These are phyloP conservation scores for Pteruthius melanotis DNA, from an alignment of 2,113 vertebrate genomes.

Conservation along the genomic window DNA sequence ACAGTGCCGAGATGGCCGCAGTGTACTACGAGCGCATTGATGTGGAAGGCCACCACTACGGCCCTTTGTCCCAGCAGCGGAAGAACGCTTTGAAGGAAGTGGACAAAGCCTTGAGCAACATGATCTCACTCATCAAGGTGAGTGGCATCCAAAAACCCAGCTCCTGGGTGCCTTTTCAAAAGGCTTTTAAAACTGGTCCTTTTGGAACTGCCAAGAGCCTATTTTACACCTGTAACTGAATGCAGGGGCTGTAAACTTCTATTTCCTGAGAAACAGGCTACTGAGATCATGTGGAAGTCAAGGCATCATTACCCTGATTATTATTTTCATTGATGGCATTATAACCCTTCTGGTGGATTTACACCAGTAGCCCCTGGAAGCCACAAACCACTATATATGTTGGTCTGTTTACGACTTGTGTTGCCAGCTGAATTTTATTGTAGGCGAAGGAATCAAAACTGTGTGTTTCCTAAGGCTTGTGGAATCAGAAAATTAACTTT, in stretches of 20 bases:
- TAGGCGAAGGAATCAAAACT: accelerated
- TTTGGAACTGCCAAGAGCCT: neutral
- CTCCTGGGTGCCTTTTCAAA: neutral
- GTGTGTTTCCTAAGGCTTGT: neutral
- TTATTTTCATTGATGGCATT: neutral
- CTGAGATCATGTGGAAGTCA: neutral
- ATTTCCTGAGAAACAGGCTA: neutral
- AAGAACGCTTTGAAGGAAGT: conserved; percentile 75
- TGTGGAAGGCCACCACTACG: conserved; percentile 89
- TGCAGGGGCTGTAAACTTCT: neutral
- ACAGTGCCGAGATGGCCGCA: conserved; percentile 80
- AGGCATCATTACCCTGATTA: neutral
- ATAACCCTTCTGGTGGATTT: neutral
- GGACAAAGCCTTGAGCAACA: conserved; percentile 79
- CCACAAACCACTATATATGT: neutral
- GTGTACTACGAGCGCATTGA: conserved; percentile 93
- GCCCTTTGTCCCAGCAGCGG: conserved; percentile 82
- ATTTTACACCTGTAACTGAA: neutral
- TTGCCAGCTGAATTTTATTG: neutral
- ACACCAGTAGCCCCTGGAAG: neutral
- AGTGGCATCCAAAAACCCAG: neutral
- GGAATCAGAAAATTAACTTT: neutral
- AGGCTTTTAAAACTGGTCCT: neutral
- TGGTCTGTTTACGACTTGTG: neutral
- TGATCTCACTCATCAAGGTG: conserved; percentile 85